Evolutionary conservation across 2,888 invertebrate species (phyloP).

Genomic region (Drosophila tripunctata): DNA sequence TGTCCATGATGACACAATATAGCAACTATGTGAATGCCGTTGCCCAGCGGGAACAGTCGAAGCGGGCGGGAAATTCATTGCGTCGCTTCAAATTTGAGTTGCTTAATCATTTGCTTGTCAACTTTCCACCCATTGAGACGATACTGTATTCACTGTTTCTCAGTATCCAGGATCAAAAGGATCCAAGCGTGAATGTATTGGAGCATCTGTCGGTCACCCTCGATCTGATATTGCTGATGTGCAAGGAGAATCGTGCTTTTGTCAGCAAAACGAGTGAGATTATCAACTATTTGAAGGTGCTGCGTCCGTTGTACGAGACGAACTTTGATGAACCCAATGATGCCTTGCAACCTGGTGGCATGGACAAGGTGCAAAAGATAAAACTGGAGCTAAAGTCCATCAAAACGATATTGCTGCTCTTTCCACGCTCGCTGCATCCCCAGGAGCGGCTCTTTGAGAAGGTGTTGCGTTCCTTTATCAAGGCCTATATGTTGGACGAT

Average conservation of each 20-base stretch:
- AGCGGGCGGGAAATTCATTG: constrained; percentile 75
- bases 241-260: constrained; percentile 82
- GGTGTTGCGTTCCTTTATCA: constrained; percentile 86
- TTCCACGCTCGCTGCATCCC: constrained; percentile 85
- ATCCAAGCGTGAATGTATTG: constrained; percentile 75
- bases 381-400: constrained; percentile 83
- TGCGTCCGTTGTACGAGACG: constrained; percentile 81
- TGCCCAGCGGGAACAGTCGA: constrained; percentile 74
- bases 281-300: constrained; percentile 81
- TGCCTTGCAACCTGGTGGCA: not conserved
- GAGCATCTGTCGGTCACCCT: constrained; percentile 81
- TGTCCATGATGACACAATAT: constrained; percentile 84
- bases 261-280: constrained; percentile 82
- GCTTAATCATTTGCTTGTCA: constrained; percentile 82
- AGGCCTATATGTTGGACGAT: constrained; percentile 84
- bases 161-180: constrained; percentile 56
- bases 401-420: constrained; percentile 82
- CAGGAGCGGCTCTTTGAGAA: constrained; percentile 86
- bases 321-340: constrained; percentile 57
- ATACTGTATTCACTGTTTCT: constrained; percentile 78
- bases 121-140: constrained; percentile 82
- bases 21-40: constrained; percentile 81
- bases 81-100: constrained; percentile 83
- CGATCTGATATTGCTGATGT: constrained; percentile 81
- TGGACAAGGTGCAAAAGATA: constrained; percentile 53